A percentile compares a stretch with the other conserved stretches of the same genome.
Evolutionary conservation across 2,113 vertebrate species (phyloP).

Genomic region (Chaenogobius annularis): DNA sequence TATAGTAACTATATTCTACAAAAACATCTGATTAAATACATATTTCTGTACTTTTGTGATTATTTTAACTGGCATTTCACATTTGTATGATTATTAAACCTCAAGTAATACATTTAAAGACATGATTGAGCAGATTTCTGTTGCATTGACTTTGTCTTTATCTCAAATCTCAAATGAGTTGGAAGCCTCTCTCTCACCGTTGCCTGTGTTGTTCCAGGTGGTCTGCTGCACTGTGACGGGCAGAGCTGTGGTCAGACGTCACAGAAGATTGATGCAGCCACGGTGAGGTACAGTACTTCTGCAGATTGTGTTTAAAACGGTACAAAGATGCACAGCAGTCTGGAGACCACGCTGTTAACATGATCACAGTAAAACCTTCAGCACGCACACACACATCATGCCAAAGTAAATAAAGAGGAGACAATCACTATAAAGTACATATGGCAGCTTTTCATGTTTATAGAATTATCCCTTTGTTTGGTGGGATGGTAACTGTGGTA

Average conservation of each 20-base stretch:
- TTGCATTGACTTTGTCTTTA: too few species aligned
- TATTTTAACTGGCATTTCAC: too few species aligned
- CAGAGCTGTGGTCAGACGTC: not conserved
- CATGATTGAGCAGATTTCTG: too few species aligned
- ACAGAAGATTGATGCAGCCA: not conserved
- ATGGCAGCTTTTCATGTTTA: too few species aligned
- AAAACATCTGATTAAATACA: too few species aligned
- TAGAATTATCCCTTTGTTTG: too few species aligned
- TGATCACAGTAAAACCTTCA: slow-evolving; percentile 7
- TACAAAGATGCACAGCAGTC: not conserved
- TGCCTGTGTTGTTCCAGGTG: not conserved
- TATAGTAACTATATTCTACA: too few species aligned
- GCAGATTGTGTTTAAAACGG: not conserved
- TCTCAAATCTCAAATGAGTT: not conserved
- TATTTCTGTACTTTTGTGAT: too few species aligned
- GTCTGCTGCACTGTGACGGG: not conserved
- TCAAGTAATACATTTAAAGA: too few species aligned
- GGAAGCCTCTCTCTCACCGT: not conserved
- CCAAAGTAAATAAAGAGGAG: slow-evolving; percentile 48
- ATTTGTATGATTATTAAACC: too few species aligned
- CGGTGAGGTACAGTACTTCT: not conserved
- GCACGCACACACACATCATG: slow-evolving; percentile 15
- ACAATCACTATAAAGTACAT: slow-evolving; percentile 58
- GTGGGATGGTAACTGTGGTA: too few species aligned
- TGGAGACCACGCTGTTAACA: not conserved